Conservation (phyloP, 2,797 vertebrate genomes). For the Glyptemys insculpta region DNA sequence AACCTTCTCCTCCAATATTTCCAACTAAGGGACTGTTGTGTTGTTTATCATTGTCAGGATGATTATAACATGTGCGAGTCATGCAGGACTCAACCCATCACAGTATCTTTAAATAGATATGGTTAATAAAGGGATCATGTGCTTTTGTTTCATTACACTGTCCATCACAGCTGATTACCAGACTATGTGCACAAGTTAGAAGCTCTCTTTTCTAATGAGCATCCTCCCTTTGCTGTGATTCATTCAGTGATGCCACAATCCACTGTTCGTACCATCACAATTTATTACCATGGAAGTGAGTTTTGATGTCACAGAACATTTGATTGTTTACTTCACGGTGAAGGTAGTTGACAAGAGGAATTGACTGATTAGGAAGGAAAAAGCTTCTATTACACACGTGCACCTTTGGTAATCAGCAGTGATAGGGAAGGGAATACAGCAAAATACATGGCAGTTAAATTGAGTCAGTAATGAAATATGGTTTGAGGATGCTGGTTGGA, state of each 20-base stretch:
- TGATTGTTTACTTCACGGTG: neutral
- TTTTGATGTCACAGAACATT: slow-evolving; percentile 27
- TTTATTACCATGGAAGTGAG: neutral
- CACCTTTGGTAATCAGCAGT: neutral
- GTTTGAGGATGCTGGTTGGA: neutral
- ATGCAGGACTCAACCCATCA: neutral
- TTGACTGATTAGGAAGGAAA: neutral
- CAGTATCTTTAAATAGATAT: neutral
- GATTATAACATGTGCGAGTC: neutral
- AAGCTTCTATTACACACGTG: neutral
- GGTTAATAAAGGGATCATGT: neutral
- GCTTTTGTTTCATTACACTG: neutral
- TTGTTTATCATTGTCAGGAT: rapidly evolving
- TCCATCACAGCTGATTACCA: neutral
- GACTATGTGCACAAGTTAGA: neutral
- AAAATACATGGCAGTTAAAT: neutral
- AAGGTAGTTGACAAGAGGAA: neutral
- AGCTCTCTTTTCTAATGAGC: neutral
- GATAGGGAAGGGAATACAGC: neutral
- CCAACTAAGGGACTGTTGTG: neutral
- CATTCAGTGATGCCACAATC: slow-evolving; percentile 16
- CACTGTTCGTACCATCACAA: slow-evolving; percentile 6
- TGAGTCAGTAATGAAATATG: neutral
- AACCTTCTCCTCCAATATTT: too few species aligned
- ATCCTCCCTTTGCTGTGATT: neutral